Conservation (phyloP, 2,888 invertebrate genomes). For the Macrophya alboannulata region DNA sequence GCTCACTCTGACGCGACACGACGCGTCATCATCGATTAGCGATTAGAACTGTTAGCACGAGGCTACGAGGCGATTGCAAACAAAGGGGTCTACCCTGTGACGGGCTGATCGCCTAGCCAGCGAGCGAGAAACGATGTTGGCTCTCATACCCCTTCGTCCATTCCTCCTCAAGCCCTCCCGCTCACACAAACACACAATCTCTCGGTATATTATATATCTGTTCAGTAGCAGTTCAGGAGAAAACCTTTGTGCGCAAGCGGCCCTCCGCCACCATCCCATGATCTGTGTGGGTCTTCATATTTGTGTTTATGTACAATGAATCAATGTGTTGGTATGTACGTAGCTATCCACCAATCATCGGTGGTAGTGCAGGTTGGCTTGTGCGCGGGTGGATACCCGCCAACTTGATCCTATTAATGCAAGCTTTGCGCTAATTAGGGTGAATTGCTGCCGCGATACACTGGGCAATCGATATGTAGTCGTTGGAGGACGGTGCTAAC, state of each 20-base stretch:
- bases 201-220: slow-evolving; percentile 15
- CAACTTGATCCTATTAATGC: slow-evolving; percentile 73
- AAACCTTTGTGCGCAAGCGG: slow-evolving; percentile 37
- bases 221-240: background rate
- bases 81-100: slow-evolving; percentile 49
- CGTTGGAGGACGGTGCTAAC: background rate
- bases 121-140: slow-evolving; percentile 30
- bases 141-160: slow-evolving; percentile 52
- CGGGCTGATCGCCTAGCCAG: slow-evolving; percentile 25
- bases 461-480: slow-evolving; percentile 68
- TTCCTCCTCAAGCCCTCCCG: slow-evolving; percentile 57
- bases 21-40: slow-evolving; percentile 53
- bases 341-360: background rate
- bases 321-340: background rate
- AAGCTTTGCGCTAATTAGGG: slow-evolving; percentile 73
- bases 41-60: slow-evolving; percentile 55
- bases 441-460: slow-evolving; percentile 71
- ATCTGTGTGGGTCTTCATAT: slow-evolving; percentile 26
- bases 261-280: background rate
- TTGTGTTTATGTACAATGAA: background rate
- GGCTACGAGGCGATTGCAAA: slow-evolving; percentile 50
- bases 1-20: slow-evolving; percentile 41
- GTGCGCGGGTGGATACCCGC: slow-evolving; percentile 71
- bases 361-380: slow-evolving; percentile 59
- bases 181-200: background rate